A percentile compares a stretch with the other conserved stretches of the same genome.
Conservation (phyloP, 2,888 invertebrate species). For the Eristalis tenax region DNA sequence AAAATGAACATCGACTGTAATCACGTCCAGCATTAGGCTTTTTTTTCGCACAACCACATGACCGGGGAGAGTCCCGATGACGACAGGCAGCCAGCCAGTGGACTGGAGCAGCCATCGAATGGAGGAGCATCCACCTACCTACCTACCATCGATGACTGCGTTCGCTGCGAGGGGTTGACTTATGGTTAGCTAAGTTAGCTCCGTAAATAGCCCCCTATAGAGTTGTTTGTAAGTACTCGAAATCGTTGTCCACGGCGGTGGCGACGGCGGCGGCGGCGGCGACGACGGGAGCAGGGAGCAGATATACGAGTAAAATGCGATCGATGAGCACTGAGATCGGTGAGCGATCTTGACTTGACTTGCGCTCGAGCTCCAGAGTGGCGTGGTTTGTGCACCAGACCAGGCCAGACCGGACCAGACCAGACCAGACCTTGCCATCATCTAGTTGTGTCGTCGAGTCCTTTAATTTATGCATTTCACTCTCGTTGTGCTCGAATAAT, state of each 20-base stretch:
- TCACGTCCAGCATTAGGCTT: slow-evolving; percentile 74
- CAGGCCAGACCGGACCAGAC: background rate
- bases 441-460: slow-evolving; percentile 61
- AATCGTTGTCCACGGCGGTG: slow-evolving; percentile 53
- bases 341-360: slow-evolving; percentile 41
- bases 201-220: slow-evolving; percentile 72
- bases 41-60: slow-evolving; percentile 64
- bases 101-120: slow-evolving; percentile 24
- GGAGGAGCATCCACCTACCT: slow-evolving; percentile 49
- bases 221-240: slow-evolving; percentile 71
- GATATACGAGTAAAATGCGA: slow-evolving; percentile 52
- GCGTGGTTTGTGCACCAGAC: background rate
- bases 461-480: slow-evolving; percentile 71
- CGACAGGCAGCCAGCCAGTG: slow-evolving; percentile 54
- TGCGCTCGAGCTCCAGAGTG: background rate
- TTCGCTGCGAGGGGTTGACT: slow-evolving; percentile 72
- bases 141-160: slow-evolving; percentile 46
- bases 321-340: slow-evolving; percentile 67
- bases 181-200: slow-evolving; percentile 68
- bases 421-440: background rate
- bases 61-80: slow-evolving; percentile 11
- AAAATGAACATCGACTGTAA: slow-evolving; percentile 74
- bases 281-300: slow-evolving; percentile 24
- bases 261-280: no score
- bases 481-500: slow-evolving; percentile 62